phyloP scores from a whole-genome alignment of 2,888 invertebrate species.

The Drosophila silvestris region DNA sequence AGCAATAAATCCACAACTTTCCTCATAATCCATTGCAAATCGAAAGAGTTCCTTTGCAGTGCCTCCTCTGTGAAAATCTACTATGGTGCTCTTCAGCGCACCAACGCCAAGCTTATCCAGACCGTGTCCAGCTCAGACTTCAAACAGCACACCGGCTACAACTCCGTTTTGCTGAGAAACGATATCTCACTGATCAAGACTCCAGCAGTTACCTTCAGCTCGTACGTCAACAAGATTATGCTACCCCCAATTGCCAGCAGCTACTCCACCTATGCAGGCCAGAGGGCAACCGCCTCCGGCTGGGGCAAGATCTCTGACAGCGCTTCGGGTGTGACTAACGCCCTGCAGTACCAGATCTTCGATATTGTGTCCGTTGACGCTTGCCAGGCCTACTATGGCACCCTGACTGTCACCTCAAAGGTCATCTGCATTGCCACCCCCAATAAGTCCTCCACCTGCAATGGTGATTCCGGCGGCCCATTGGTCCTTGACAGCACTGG shows the following conservation, averaged over 20 bases:
- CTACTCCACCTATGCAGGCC: slow-evolving; percentile 78
- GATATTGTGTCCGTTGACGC: slow-evolving; percentile 73
- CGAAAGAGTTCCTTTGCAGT: slow-evolving; percentile 39
- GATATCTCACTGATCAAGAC: slow-evolving; percentile 80
- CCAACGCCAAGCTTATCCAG: slow-evolving; percentile 61
- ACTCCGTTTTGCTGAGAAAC: slow-evolving; percentile 62
- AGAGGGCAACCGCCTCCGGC: slow-evolving; percentile 83
- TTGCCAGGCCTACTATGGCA: slow-evolving; percentile 73
- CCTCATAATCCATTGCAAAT: no score
- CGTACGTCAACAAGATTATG: slow-evolving; percentile 42
- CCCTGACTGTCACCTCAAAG: slow-evolving; percentile 21
- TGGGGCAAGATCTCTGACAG: slow-evolving; percentile 84
- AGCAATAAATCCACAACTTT: slow-evolving; percentile 20
- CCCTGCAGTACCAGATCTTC: slow-evolving; percentile 79
- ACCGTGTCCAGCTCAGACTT: slow-evolving; percentile 68
- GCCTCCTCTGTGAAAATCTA: slow-evolving; percentile 65
- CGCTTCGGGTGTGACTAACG: slow-evolving; percentile 56
- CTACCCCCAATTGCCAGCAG: slow-evolving; percentile 57
- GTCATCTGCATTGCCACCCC: slow-evolving; percentile 76
- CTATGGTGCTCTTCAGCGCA: slow-evolving; percentile 75
- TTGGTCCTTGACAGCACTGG: slow-evolving; percentile 52
- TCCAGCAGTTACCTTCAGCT: slow-evolving; percentile 44
- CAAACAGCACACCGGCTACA: slow-evolving; percentile 83
- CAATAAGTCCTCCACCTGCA: slow-evolving; percentile 69
- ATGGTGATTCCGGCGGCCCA: slow-evolving; percentile 83